These are phyloP conservation scores for Saxidomus purpurata DNA, from an alignment of 1,140 invertebrate species.

Conservation along the genomic window DNA sequence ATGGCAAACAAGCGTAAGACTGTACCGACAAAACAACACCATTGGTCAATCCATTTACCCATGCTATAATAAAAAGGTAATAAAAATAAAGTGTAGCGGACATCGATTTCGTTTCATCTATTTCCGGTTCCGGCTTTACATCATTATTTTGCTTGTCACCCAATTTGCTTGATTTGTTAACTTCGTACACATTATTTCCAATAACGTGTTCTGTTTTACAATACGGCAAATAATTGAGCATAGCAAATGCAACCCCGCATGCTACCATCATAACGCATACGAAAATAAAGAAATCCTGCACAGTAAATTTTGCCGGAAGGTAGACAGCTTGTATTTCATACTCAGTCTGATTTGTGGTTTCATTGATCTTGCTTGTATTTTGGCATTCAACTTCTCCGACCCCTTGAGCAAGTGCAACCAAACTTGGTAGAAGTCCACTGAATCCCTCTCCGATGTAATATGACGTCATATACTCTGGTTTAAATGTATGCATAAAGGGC, in stretches of 20 bases:
- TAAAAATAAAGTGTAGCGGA: slow-evolving; percentile 52
- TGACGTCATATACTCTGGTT: slow-evolving; percentile 90
- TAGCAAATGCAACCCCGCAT: slow-evolving; percentile 87
- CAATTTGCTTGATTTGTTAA: no score
- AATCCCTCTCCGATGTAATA: slow-evolving; percentile 93
- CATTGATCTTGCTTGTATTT: slow-evolving; percentile 76
- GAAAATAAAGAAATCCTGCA: slow-evolving; percentile 91
- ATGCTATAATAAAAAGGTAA: slow-evolving; percentile 78
- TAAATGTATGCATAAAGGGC: slow-evolving; percentile 95
- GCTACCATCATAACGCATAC: slow-evolving; percentile 88
- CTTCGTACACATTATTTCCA: not conserved
- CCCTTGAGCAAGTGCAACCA: slow-evolving; percentile 94
- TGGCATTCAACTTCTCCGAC: slow-evolving; percentile 89
- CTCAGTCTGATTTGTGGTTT: slow-evolving; percentile 61
- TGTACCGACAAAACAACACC: slow-evolving; percentile 94
- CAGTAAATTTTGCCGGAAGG: slow-evolving; percentile 83
- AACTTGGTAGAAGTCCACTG: slow-evolving; percentile 95
- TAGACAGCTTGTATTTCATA: slow-evolving; percentile 76
- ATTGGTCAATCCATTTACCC: slow-evolving; percentile 86
- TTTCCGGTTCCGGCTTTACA: slow-evolving; percentile 16
- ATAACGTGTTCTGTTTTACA: slow-evolving; percentile 80
- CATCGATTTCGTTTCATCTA: slow-evolving; percentile 25
- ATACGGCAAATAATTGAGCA: slow-evolving; percentile 86
- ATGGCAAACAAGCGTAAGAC: slow-evolving; percentile 95
- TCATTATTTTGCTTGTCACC: not conserved